Evolutionary conservation across 2,888 invertebrate species (phyloP), one percentile per base, ranked within the genome.

Genomic region (Eristalinus aeneus): DNA sequence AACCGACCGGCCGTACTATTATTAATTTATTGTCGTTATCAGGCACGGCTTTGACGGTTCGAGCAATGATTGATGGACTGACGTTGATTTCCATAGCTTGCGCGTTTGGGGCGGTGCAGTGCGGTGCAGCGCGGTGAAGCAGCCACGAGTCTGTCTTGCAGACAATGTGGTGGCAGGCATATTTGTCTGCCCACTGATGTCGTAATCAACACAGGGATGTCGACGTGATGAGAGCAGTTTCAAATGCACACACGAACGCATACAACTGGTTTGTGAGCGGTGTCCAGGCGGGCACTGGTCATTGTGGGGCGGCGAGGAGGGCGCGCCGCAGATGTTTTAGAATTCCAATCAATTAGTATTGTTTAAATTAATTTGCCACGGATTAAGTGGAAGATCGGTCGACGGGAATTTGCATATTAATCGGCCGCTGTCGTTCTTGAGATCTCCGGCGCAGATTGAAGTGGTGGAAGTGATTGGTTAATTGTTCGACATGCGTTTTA

Each of bases 291-390:
- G 53, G 81, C 58, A 64, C 53, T 67, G 75, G 75, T 11, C 56
- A 36, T 39, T 72, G 58, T 73, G 73, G 64, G 68, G 58, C 1
- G 12, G 16, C 56, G 20, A 56, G 23, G 10, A 0, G 39, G 53
- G 31, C 34, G 60, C 79, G 22, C 54, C 9, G 16, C 20, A 61
- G 67, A 67, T 65, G 74, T 80, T 79, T 79, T 75, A 61, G 84
- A 84, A 79, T 75, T 80, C 80, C 64, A 84, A 84, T 84, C 80
- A 75, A 79, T 80, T 79, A 84, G 84, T 71, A 80, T 84, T 79
- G 84, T 84, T 84, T 79, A 71, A 84, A 84, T 84, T 84, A 84
- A 84, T 84, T 84, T 75, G 74, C 75, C n/a, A 27, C 8, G 56
- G 67, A 84, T 75, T 75, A 63, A 34, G 46, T 71, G 75, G 74